Conservation (phyloP, 2,797 vertebrate species). For the Monodelphis domestica region DNA sequence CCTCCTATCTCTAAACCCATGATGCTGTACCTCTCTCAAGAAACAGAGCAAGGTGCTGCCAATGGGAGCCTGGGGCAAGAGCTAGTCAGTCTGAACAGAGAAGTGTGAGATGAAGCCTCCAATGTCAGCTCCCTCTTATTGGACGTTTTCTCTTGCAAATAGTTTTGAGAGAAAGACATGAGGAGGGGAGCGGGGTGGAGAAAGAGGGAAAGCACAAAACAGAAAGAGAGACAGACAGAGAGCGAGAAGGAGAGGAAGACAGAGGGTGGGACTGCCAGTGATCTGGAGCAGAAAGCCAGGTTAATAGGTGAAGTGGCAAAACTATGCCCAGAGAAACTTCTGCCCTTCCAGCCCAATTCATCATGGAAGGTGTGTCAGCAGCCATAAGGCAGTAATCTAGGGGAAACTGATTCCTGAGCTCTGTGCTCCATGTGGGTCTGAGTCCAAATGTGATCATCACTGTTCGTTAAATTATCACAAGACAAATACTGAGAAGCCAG, state of each 20-base stretch:
- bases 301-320: slow-evolving; percentile 55
- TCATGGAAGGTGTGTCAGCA: slow-evolving; percentile 42
- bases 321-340: slow-evolving; percentile 28
- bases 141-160: slow-evolving; percentile 34
- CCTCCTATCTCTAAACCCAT: neutral
- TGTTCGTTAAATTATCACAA: slow-evolving; percentile 29
- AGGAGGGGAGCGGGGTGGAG: no score
- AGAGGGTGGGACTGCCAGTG: neutral
- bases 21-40: neutral
- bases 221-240: no score
- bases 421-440: slow-evolving; percentile 9
- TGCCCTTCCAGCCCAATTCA: slow-evolving; percentile 35
- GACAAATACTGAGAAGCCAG: slow-evolving; percentile 28
- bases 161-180: slow-evolving; percentile 27
- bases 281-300: neutral
- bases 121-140: neutral
- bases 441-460: slow-evolving; percentile 24
- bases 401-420: neutral
- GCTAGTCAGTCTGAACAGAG: neutral
- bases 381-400: slow-evolving; percentile 27
- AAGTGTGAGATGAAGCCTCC: neutral
- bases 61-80: neutral
- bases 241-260: no score
- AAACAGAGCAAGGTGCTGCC: neutral
- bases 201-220: no score